Evolutionary conservation across 1,140 invertebrate species (phyloP), one percentile per base, ranked within the genome.

Genomic region (Zaprionus ghesquierei): DNA sequence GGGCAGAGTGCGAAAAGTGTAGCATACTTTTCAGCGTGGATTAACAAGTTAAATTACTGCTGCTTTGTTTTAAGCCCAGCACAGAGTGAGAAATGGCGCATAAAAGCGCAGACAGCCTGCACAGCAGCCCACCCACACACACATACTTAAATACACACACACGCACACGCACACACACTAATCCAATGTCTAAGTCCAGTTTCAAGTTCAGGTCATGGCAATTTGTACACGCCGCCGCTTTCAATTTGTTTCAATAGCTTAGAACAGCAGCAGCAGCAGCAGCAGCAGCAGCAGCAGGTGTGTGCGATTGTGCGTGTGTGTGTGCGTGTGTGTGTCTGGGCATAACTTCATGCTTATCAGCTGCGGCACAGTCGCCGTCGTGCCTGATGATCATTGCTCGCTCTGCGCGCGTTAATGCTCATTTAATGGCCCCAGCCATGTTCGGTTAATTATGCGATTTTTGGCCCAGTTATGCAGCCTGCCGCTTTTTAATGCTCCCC

Each of bases 381-480:
- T 31, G 22, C 27, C 18, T 27, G 15, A 68, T 66, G 55, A 68
- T 72, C 69, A 72, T 58, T 29, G 5, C 51, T n/a, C 9, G 33
- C 54, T 1, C 41, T 20, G 29, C 3, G 15, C 27, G 60, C 12
- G 54, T 70, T 86, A 76, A 86, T 87, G 82, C 54, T 41, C 62
- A 53, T 86, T 86, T 86, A 87, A 86, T 86, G 72, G 78, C 68
- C 64, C 68, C 63, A 61, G 38, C 70, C 64, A 60, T 60, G 75
- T 64, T 64, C 69, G 73, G 82, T 86, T 86, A 86, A 86, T 86
- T 86, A 85, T 86, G 51, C 76, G 79, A 82, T 81, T 87, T 82
- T 87, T 82, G 84, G 69, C 64, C 70, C 80, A 80, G 77, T 86
- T 87, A 87, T 87, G 69, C 81, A 29, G 44, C 22, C 69, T 80